Conservation (phyloP, 2,888 invertebrate species). For the Ectemnius continuus region DNA sequence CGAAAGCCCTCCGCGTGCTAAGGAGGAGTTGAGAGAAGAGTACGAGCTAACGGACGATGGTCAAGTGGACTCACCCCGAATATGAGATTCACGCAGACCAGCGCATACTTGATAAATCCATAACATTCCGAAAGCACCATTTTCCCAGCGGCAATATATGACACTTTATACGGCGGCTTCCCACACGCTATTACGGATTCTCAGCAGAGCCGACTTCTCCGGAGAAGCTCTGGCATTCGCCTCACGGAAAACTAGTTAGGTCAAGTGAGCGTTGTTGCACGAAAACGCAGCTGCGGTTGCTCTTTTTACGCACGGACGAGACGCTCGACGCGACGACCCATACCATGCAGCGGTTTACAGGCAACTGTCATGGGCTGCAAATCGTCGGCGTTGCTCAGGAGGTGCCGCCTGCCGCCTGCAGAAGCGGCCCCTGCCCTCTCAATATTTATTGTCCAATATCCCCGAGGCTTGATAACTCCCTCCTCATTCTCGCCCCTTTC, state of each 20-base stretch:
- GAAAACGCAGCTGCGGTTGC: conserved; percentile 7
- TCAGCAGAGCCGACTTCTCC: background rate
- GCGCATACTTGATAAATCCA: conserved; percentile 85
- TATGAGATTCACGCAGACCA: conserved; percentile 85
- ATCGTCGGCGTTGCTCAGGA: conserved; percentile 28
- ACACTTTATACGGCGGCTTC: conserved; percentile 22
- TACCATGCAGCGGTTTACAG: conserved; percentile 36
- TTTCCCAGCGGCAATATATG: conserved; percentile 39
- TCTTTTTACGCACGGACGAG: conserved; percentile 6
- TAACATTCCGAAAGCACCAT: conserved; percentile 87
- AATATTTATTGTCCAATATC: conserved; percentile 3
- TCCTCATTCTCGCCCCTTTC: background rate
- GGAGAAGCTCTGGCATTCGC: conserved; percentile 23
- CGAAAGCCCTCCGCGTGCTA: conserved; percentile 1
- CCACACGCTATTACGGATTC: conserved; percentile 11
- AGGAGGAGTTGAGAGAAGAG: conserved; percentile 2
- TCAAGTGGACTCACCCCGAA: conserved; percentile 84
- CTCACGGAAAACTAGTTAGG: background rate
- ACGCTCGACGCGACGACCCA: conserved; percentile 22
- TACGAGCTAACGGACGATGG: background rate
- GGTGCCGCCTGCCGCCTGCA: conserved; percentile 6
- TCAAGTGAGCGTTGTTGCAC: background rate
- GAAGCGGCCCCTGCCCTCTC: background rate
- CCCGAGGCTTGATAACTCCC: background rate
- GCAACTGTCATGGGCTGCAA: conserved; percentile 40